Evolutionary conservation across 2,797 vertebrate genomes (phyloP).

Genomic region (Setipinna tenuifilis): DNA sequence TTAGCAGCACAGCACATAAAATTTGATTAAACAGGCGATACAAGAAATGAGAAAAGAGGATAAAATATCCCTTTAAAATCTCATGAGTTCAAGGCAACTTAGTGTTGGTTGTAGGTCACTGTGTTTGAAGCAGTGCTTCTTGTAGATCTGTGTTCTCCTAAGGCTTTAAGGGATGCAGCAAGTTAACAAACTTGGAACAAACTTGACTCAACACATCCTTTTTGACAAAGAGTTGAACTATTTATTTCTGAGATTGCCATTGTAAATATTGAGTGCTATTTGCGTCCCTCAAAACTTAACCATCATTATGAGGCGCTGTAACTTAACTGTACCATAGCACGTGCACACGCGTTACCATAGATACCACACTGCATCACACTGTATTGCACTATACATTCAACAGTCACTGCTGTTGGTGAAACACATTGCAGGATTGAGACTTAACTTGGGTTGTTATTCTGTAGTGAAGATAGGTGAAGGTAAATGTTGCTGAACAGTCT

Average conservation of each 20-base stretch:
- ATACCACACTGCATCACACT: not conserved
- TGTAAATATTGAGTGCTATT: not conserved
- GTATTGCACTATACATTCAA: not conserved
- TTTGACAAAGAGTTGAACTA: too few relatives aligned
- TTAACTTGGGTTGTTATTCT: not conserved
- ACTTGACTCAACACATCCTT: too few relatives aligned
- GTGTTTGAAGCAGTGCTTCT: not conserved
- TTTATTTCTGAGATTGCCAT: not conserved
- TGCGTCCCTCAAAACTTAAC: too few relatives aligned
- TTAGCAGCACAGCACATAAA: not conserved
- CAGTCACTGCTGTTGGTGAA: not conserved
- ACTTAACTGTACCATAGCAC: not conserved
- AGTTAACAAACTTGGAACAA: too few relatives aligned
- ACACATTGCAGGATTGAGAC: not conserved
- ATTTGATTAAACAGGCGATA: too few relatives aligned
- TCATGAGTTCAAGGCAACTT: not conserved
- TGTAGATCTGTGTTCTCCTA: not conserved
- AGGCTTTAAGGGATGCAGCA: not conserved
- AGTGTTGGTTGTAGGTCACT: not conserved
- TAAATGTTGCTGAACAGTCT: not conserved
- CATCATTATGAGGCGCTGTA: too few relatives aligned
- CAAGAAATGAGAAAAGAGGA: too few relatives aligned
- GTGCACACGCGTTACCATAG: too few relatives aligned
- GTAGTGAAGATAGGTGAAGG: not conserved
- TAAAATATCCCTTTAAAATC: too few relatives aligned